A percentile compares a stretch with the other conserved stretches of the same genome.
phyloP scores from a whole-genome alignment of 2,888 invertebrate species.

The Nomada goodeniana region DNA sequence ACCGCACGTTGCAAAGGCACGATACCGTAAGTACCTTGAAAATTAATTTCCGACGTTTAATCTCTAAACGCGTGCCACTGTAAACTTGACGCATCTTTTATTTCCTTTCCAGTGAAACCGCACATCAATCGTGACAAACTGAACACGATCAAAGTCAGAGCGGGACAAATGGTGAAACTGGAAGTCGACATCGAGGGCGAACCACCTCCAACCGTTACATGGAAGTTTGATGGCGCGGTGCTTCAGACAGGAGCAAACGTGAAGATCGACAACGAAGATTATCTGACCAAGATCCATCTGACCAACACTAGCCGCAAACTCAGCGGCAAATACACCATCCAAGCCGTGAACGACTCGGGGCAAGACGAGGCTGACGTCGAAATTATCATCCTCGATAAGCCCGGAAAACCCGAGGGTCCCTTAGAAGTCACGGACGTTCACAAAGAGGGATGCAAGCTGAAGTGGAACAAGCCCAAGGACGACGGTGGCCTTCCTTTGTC shows the following conservation, averaged over 20 bases:
- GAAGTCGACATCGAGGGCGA: slow-evolving; percentile 98
- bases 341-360: slow-evolving; percentile 97
- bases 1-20: slow-evolving; percentile 94
- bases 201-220: slow-evolving; percentile 96
- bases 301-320: slow-evolving; percentile 93
- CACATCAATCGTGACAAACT: slow-evolving; percentile 97
- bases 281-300: slow-evolving; percentile 94
- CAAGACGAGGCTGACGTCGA: slow-evolving; percentile 97
- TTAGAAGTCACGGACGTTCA: slow-evolving; percentile 95
- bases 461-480: slow-evolving; percentile 98
- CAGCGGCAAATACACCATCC: slow-evolving; percentile 95
- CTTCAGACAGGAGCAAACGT: slow-evolving; percentile 89
- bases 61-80: too few relatives aligned
- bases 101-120: slow-evolving; percentile 91
- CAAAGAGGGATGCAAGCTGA: slow-evolving; percentile 96
- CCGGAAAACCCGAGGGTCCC: slow-evolving; percentile 95
- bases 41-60: not conserved
- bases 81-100: not conserved
- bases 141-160: slow-evolving; percentile 94
- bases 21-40: slow-evolving; percentile 89
- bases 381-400: slow-evolving; percentile 93
- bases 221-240: slow-evolving; percentile 89
- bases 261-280: slow-evolving; percentile 95
- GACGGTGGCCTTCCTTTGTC: slow-evolving; percentile 97
- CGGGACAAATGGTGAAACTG: slow-evolving; percentile 95